A percentile compares a stretch with the other conserved stretches of the same genome.
Conservation (phyloP, 2,888 invertebrate species). For the Cryptops parisi region DNA sequence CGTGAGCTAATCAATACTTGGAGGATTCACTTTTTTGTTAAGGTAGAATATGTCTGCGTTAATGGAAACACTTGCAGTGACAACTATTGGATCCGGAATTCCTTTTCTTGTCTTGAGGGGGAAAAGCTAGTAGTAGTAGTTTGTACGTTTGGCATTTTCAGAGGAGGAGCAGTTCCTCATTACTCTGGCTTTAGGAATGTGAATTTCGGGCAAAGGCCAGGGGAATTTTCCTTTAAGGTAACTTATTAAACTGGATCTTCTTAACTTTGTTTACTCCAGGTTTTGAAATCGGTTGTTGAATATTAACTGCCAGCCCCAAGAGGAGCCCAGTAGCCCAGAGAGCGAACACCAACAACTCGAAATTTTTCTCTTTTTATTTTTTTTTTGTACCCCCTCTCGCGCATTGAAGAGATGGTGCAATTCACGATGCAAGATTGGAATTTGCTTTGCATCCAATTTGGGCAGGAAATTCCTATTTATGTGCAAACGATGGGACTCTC, state of each 20-base stretch:
- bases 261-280: slow-evolving; percentile 11
- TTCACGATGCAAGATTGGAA: slow-evolving; percentile 15
- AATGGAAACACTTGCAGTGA: too few species aligned
- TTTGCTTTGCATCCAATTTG: slow-evolving; percentile 16
- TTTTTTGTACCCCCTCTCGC: slow-evolving; percentile 4
- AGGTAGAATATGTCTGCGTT: too few species aligned
- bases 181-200: too few species aligned
- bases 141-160: too few species aligned
- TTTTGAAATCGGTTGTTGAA: slow-evolving; percentile 14
- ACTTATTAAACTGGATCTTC: slow-evolving; percentile 15
- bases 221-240: slow-evolving; percentile 5
- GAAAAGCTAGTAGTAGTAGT: too few species aligned
- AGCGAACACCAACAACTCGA: not conserved
- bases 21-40: too few species aligned
- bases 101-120: too few species aligned
- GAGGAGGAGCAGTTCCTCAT: too few species aligned
- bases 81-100: too few species aligned
- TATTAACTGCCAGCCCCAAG: slow-evolving; percentile 11
- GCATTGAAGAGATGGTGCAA: slow-evolving; percentile 6
- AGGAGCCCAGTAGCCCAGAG: not conserved
- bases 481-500: slow-evolving; percentile 14
- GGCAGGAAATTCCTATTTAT: slow-evolving; percentile 15
- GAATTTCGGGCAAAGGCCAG: too few species aligned
- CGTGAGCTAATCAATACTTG: too few species aligned
- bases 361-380: slow-evolving; percentile 3